phyloP scores from a whole-genome alignment of 2,888 invertebrate genomes.

The Ichneumoninae sp. region DNA sequence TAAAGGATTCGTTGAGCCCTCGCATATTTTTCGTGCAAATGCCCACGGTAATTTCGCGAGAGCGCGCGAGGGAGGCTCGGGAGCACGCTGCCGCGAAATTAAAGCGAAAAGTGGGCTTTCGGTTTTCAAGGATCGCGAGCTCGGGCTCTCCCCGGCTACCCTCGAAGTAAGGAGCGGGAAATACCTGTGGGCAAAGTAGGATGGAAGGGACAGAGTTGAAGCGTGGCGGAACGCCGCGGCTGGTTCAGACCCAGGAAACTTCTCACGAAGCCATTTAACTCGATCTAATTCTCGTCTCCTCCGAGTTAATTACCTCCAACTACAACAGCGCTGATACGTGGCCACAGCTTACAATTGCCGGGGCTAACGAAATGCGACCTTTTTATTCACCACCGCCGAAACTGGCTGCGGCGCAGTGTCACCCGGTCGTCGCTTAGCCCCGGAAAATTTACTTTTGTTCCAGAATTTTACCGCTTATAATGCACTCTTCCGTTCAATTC shows the following conservation, averaged over 20 bases:
- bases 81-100: constrained; percentile 30
- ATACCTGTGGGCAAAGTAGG: constrained; percentile 36
- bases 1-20: constrained; percentile 31
- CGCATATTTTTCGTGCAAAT: constrained; percentile 39
- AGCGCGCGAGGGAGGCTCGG: constrained; percentile 24
- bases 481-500: background rate
- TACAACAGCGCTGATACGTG: constrained; percentile 42
- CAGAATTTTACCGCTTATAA: background rate
- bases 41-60: constrained; percentile 30
- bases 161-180: constrained; percentile 29
- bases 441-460: constrained; percentile 10
- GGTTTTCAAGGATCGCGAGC: constrained; percentile 39
- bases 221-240: constrained; percentile 42
- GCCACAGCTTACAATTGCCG: constrained; percentile 43
- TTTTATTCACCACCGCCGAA: constrained; percentile 24
- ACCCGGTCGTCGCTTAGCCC: background rate
- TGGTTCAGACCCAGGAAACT: constrained; percentile 44
- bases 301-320: constrained; percentile 54
- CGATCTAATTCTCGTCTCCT: constrained; percentile 58
- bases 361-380: constrained; percentile 40
- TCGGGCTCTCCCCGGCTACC: background rate
- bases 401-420: background rate
- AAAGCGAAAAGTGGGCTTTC: constrained; percentile 53
- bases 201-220: constrained; percentile 26
- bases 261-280: constrained; percentile 61